Conservation (phyloP, 2,888 invertebrate species). For the Drepanosiphum platanoidis region DNA sequence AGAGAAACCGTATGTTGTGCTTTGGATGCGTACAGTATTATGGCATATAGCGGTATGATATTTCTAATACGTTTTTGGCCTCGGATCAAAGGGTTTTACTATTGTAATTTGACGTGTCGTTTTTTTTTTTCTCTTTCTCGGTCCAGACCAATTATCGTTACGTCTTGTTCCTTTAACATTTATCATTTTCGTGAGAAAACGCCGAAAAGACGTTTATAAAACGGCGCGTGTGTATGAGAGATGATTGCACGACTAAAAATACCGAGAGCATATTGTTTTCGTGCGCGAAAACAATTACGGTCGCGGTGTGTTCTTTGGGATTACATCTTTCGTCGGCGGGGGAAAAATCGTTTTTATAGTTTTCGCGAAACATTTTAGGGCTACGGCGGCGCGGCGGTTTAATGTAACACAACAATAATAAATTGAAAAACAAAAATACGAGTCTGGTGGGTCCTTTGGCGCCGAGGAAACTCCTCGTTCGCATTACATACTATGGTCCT, state of each 20-base stretch:
- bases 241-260: not conserved
- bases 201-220: not conserved
- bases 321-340: not conserved
- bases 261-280: not conserved
- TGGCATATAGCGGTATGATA: not conserved
- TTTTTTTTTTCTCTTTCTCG: not conserved
- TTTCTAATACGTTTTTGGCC: not conserved
- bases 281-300: not conserved
- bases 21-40: not conserved
- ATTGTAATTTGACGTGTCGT: not conserved
- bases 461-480: slow-evolving; percentile 6
- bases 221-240: not conserved
- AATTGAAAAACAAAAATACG: slow-evolving; percentile 15
- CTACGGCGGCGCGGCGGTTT: not conserved
- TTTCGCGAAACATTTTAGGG: not conserved
- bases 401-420: not conserved
- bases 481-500: too few species aligned
- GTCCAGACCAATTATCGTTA: not conserved
- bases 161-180: not conserved
- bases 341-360: not conserved
- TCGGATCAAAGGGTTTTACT: not conserved
- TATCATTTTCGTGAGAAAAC: not conserved
- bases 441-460: not conserved
- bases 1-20: too few species aligned
- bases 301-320: not conserved